Percentiles rank a stretch among this genome's conserved stretches.
These are phyloP conservation scores for Pristionchus exspectatus DNA, from an alignment of 2,888 invertebrate species.

Conservation along the genomic window DNA sequence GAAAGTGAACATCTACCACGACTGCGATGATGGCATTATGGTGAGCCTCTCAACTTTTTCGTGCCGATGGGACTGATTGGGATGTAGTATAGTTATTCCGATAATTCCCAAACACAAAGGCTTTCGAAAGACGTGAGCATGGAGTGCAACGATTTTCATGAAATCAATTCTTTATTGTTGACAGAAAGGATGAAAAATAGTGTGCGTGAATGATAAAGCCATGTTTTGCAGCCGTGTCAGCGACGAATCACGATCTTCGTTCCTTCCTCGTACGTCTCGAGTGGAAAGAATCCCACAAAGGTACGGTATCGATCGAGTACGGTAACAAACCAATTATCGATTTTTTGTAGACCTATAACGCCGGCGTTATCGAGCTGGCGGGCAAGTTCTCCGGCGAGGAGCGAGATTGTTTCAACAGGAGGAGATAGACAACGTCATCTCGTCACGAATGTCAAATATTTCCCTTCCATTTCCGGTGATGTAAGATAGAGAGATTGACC, in stretches of 20 bases:
- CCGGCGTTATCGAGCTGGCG: conserved; percentile 51
- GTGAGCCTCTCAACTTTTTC: conserved; percentile 4
- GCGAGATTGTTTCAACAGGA: conserved; percentile 33
- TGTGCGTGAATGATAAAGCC: neutral
- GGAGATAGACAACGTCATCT: neutral
- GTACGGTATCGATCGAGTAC: neutral
- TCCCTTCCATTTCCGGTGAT: neutral
- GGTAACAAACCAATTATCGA: neutral
- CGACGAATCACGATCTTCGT: conserved; percentile 34
- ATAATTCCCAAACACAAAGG: too few relatives aligned
- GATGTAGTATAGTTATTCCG: too few relatives aligned
- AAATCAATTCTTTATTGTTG: neutral
- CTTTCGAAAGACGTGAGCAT: too few relatives aligned
- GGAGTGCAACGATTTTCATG: too few relatives aligned
- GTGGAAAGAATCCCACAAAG: conserved; percentile 51
- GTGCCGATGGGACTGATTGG: too few relatives aligned
- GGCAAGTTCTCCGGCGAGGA: conserved; percentile 49
- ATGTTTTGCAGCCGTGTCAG: conserved; percentile 51
- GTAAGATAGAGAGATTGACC: neutral
- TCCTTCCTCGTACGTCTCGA: conserved; percentile 10
- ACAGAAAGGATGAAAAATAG: neutral
- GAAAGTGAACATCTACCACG: conserved; percentile 57
- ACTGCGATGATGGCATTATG: conserved; percentile 56
- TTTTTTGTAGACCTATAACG: conserved; percentile 49
- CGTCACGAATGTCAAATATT: neutral